Base-by-base conservation (phyloP, 2,888 invertebrate species). In the Pseudococcus longispinus region DNA sequence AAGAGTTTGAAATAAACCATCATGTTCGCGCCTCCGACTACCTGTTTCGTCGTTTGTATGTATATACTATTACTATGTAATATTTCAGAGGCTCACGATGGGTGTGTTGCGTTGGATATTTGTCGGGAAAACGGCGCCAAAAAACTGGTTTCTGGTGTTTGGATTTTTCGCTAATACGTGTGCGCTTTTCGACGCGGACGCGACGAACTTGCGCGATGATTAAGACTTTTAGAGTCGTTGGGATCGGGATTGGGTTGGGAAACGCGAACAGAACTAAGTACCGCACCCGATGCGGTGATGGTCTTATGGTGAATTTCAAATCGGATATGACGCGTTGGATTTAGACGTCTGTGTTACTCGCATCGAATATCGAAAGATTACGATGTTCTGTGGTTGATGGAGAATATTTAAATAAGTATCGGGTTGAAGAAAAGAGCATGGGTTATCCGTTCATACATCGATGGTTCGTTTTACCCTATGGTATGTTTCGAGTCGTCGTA, bases 21-120 rank as follows among this genome's bases (percentile, higher is more conserved):
- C 85, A 60, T 60, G 65, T 85, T 85, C 85, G 85, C 70, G 85
- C 85, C 70, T 65, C 85, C 70, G 42, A 85, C 85, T 85, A 85
- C 85, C 85, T 85, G 85, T 85, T 85, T 70, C 74, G 85, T 65
- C 85, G 85, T 84, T 83, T 37, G 55, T 83, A 37, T 80, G 20
- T 37, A 37, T 4, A 15, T 1, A 15, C 18, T 37, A 51, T 83
- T 83, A 51, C 51, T 83, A 51, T 83, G 46, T 84, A 37, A 37
- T 84, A 55, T 84, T 84, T 26, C 20, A 37, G 84, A 84, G 84
- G 84, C 84, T 84, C 84, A 51, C 32, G 77, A 80, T 80, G 77
- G 77, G 51, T 84, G 51, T 84, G 51, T 84, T 46, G n/a, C 8
- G 55, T 32, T 80, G 20, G 20, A 32, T 42, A 42, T 20, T 20